Evolutionary conservation across 23 tunicate species (phyloP), one percentile per base, ranked within the genome.

Genomic region (Trididemnum clinides): DNA sequence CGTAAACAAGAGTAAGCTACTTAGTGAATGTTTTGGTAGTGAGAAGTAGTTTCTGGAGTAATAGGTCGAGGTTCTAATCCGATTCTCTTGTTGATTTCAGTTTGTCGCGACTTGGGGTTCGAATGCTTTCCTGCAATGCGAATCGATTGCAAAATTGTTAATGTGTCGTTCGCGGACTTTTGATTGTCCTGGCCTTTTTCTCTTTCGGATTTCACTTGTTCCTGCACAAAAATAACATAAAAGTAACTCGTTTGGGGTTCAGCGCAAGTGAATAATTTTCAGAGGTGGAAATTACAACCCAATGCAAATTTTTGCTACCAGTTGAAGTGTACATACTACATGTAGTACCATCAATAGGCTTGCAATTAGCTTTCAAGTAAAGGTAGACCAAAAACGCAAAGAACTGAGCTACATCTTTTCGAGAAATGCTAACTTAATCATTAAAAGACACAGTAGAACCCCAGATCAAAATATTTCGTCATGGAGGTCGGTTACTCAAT

Each of bases 11-110:
- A n/a, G n/a, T n/a, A n/a, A n/a, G n/a, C n/a, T n/a, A n/a, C 2
- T 35, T 86, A 87, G 51, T 87, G 85, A 21, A 87, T 32, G 36
- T 87, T 87, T 62, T 51, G 71, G 38, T 87, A 87, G 6, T 88
- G 92, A n/a, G 87, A 54, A 1, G 82, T 72, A 25, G 86, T 74
- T 82, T 88, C 92, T 0, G 92, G 92, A 6, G 92, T 88, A 65
- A 88, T 72, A 0, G 92, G 92, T 59, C 71, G 77, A 12, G 92
- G 92, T 28, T 88, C 82, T 38, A 72, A 82, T 1, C 92, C 92
- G 38, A 88, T 88, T 38, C 92, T 72, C 35, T 66, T 29, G 18
- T 80, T 78, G 38, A 88, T 83, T 72, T 88, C 87, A 28, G 87
- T 63, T 23, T 39, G 73, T 35, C 73, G 72, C 57, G 10, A 21